phyloP scores from a whole-genome alignment of 1,140 invertebrate species.

The Polyergus mexicanus region DNA sequence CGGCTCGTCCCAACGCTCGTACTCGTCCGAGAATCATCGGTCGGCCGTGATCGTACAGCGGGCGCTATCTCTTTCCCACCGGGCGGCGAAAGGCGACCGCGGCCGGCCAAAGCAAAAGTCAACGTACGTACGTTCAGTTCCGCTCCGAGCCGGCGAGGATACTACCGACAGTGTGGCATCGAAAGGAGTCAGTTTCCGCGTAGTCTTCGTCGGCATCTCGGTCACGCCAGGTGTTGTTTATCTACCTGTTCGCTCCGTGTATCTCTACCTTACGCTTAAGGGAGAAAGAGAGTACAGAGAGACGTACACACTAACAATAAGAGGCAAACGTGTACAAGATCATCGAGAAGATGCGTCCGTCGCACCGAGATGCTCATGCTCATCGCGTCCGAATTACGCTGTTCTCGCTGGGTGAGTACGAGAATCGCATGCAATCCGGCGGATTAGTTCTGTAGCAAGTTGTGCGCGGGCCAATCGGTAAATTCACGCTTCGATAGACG shows the following conservation, averaged over 20 bases:
- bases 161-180: conserved; percentile 74
- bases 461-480: conserved; percentile 23
- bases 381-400: conserved; percentile 55
- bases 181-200: conserved; percentile 82
- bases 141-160: conserved; percentile 73
- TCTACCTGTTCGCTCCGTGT: neutral
- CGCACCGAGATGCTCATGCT: conserved; percentile 56
- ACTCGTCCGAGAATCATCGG: conserved; percentile 44
- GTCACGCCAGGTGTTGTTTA: conserved; percentile 40
- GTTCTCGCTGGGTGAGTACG: conserved; percentile 73
- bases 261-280: neutral
- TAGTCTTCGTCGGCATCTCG: conserved; percentile 79
- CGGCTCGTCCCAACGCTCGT: conserved; percentile 21
- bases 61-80: conserved; percentile 79
- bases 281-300: no score
- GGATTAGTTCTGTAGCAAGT: conserved; percentile 46
- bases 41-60: conserved; percentile 69
- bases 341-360: conserved; percentile 32
- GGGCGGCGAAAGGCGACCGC: conserved; percentile 50
- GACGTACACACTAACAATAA: no score
- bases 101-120: conserved; percentile 79
- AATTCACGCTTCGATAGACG: conserved; percentile 4
- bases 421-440: neutral
- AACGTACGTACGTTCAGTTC: conserved; percentile 75
- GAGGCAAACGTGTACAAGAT: neutral